These are phyloP conservation scores for Brenthis hecate DNA, from an alignment of 2,888 invertebrate genomes.

Conservation along the genomic window DNA sequence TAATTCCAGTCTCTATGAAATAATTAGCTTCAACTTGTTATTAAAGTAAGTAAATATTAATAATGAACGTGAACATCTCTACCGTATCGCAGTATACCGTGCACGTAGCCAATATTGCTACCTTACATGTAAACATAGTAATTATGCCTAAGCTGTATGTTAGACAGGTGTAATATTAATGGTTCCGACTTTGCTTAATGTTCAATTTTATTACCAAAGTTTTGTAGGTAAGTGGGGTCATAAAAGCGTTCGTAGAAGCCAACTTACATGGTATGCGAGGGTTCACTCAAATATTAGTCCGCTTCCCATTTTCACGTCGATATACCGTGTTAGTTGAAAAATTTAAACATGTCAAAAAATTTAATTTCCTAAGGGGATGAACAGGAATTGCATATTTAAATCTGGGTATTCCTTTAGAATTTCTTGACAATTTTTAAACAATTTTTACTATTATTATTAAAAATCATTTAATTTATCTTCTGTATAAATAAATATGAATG, in stretches of 20 bases:
- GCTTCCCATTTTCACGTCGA: not conserved
- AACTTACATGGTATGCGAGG: conserved; percentile 24
- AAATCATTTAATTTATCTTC: too few relatives aligned
- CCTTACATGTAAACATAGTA: conserved; percentile 28
- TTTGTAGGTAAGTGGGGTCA: conserved; percentile 30
- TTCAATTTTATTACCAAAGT: conserved; percentile 41
- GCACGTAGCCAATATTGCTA: not conserved
- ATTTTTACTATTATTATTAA: too few relatives aligned
- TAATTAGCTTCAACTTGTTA: too few relatives aligned
- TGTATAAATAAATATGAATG: too few relatives aligned
- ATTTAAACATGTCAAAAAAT: not conserved
- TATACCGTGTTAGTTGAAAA: conserved; percentile 3
- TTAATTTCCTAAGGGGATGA: not conserved
- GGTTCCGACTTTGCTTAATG: conserved; percentile 37
- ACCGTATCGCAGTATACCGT: not conserved
- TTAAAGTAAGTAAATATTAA: too few relatives aligned
- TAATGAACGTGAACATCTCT: too few relatives aligned
- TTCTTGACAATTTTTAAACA: too few relatives aligned
- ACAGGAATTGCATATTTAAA: too few relatives aligned
- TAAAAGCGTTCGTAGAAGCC: conserved; percentile 32
- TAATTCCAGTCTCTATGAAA: too few relatives aligned
- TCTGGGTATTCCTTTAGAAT: too few relatives aligned
- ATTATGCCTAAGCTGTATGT: conserved; percentile 32
- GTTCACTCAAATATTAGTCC: conserved; percentile 15
- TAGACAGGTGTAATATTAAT: conserved; percentile 39